Evolutionary conservation across 2,888 invertebrate genomes (phyloP), one percentile per base, ranked within the genome.

Genomic region (Eristalinus aeneus): DNA sequence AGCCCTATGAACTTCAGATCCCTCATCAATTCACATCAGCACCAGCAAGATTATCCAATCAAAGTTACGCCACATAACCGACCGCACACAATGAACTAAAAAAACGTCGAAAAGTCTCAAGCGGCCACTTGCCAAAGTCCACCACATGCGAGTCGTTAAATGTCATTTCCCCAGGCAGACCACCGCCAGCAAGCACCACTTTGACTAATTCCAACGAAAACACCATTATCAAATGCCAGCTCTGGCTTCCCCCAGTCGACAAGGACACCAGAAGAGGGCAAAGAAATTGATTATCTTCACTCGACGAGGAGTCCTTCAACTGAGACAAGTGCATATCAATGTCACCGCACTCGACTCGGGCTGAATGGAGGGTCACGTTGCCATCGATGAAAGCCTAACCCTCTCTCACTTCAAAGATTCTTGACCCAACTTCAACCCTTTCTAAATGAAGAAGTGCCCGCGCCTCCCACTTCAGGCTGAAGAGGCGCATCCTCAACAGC

Each of bases 401-500:
- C 16, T 16, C 16, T 9, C 10, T 34, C 34, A 34, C 46, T 46
- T 46, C 60, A 60, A 8, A 65, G 67, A 67, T 69, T 60, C 58
- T 81, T 85, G 85, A 85, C 81, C 81, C 69, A 76, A 77, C 76
- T 73, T 85, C 76, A 81, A 72, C 74, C 56, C 54, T 36, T 64
- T 65, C 34, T 60, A 36, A 65, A 58, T 68, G 46, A 16, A 61
- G 2, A 39, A 75, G 72, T 74, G 54, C 16, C 27, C 63, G 46
- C 12, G 39, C 39, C 22, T 71, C 27, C 9, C 16, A 58, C 39
- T 16, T 11, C 69, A 68, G 20, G 60, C 75, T 36, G 4, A 34
- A 72, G 53, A 10, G 68, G 39, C 32, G 23, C n/a, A 61, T 72
- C 36, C 12, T 22, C 64, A 81, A 58, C 39, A 23, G 20, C 10